Base-by-base conservation (phyloP, 2,113 vertebrate genomes). In the Hippocampus mohnikei region DNA sequence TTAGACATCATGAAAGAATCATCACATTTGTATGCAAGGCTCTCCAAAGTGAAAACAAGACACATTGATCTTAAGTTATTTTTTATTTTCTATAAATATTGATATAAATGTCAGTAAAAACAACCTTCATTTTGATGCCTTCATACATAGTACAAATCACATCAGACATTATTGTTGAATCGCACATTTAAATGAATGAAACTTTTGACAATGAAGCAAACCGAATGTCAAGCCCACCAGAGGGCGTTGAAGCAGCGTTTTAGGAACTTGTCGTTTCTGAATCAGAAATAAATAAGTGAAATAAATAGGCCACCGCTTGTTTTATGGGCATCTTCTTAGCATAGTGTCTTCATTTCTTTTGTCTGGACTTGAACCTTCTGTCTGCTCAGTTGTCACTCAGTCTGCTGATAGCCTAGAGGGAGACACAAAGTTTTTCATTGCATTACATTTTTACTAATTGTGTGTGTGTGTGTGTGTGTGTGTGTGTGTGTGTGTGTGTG, bases 211-310 rank as follows among this genome's bases (percentile, higher is more conserved):
- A 29, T 37, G 18, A 62, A 40, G 27, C 13, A 33, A 33, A 60
- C 27, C 27, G 64, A 70, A 61, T 70, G 52, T 2, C 20, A 41
- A 8, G 66, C 79, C 84, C 88, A 86, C 82, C 60, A 33, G 85
- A 80, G 82, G 87, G 89, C 72, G 58, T 71, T 71, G 87, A 72
- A 85, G 79, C 79, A 88, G 83, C 78, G 80, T 75, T 52, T 46
- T 41, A 75, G 8, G 70, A 73, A 55, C 75, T 37, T 67, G 69
- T 70, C 25, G 53, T 37, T 33, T 44, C 29, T 74, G 68, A 86
- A 88, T 89, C 89, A 90, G 87, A 88, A 90, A 66, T 80, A 81
- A 90, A 89, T 89, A 90, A 88, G 88, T 80, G 88, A 89, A 89
- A 90, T 81, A 88, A 77, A 82, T 59, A 74, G 63, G 50, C 46